Base-by-base conservation (phyloP, 1,140 invertebrate species). In the Condylostylus longicornis region DNA sequence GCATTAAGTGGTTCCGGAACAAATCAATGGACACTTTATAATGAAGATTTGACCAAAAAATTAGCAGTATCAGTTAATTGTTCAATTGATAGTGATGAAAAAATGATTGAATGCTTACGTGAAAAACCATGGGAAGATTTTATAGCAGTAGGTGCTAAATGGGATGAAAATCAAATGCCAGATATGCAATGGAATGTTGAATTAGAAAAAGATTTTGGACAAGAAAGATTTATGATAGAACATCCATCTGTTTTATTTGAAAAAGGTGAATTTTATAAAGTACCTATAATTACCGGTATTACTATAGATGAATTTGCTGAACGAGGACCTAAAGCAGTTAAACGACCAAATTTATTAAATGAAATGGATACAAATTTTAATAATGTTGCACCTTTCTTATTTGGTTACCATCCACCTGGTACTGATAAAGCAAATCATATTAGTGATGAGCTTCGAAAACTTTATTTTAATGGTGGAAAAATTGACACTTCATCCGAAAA, bases 1-100 rank as follows among this genome's bases (percentile, higher is more conserved):
- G 32, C 66, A 29, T 63, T 67, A 46, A 70, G 68, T 43, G 67
- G 68, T 4, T 61, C 56, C n/a, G n/a, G n/a, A 13, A 44, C 66
- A 5, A 53, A 65, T 17, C 63, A 62, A 4, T 71, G 68, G 67
- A 65, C 66, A 2, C 33, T 45, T 1, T 50, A 76, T 32, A 68
- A 71, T 43, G 48, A 61, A 3, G 40, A 68, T 38, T 42, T 77
- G 17, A 72, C 76, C 0, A 63, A 69, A 18, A 72, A 69, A 46
- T 70, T 82, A 46, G 79, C 77, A 0, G 46, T 65, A 33, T 45
- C 74, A 5, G 47, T 82, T 0, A 65, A 68, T 43, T 84, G 80
- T 52, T 67, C 75, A 1, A 68, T 65, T 2, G 53, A 66, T 30
- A 63, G 56, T 3, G 64, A 65, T 2, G 55, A 52, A 13, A 63